These are phyloP conservation scores for Dunckerocampus dactyliophorus DNA, from an alignment of 2,113 vertebrate genomes.

Conservation along the genomic window DNA sequence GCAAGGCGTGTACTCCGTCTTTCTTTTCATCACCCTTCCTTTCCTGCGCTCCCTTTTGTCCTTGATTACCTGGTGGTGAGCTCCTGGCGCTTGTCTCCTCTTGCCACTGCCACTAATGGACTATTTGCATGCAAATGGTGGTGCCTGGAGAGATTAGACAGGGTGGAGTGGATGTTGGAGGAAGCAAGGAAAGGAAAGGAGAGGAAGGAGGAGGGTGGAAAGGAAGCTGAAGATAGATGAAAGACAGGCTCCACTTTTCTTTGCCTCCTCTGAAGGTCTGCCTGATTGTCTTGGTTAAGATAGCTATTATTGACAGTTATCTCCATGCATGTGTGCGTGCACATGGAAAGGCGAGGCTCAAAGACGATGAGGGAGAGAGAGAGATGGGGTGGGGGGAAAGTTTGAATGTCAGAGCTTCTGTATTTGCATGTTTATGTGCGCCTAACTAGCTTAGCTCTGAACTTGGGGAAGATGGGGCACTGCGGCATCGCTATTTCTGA, in stretches of 20 bases:
- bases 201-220: slow-evolving; percentile 32
- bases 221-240: slow-evolving; percentile 47
- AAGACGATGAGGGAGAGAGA: slow-evolving; percentile 26
- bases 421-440: slow-evolving; percentile 67
- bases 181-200: slow-evolving; percentile 43
- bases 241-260: slow-evolving; percentile 54
- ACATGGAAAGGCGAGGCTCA: slow-evolving; percentile 31
- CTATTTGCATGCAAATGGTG: slow-evolving; percentile 79
- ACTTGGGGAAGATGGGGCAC: slow-evolving; percentile 63
- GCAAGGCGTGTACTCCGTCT: slow-evolving; percentile 6
- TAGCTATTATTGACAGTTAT: slow-evolving; percentile 46
- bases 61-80: slow-evolving; percentile 75
- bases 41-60: slow-evolving; percentile 66
- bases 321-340: slow-evolving; percentile 17
- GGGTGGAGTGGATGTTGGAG: slow-evolving; percentile 61
- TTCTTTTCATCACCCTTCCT: slow-evolving; percentile 36
- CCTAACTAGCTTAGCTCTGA: slow-evolving; percentile 63
- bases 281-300: slow-evolving; percentile 60
- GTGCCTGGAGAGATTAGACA: slow-evolving; percentile 73
- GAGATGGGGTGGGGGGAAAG: slow-evolving; percentile 23
- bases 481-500: slow-evolving; percentile 67
- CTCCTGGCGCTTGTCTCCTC: slow-evolving; percentile 64
- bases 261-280: slow-evolving; percentile 39
- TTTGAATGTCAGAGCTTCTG: slow-evolving; percentile 46
- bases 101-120: slow-evolving; percentile 71